These are phyloP conservation scores for Pseudoips prasinana DNA, from an alignment of 2,888 invertebrate species.

Conservation along the genomic window DNA sequence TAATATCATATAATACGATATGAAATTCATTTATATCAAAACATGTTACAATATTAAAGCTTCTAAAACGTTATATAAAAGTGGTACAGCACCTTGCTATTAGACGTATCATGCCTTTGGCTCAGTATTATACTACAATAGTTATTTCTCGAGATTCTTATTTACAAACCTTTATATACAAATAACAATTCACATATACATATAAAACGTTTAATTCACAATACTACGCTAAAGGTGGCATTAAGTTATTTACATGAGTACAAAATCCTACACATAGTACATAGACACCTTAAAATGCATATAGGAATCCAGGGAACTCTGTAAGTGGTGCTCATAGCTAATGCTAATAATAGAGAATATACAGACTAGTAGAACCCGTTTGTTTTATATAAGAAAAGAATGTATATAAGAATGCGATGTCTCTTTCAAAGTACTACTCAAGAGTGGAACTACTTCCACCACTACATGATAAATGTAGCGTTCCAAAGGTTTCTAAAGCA, in stretches of 20 bases:
- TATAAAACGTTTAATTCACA: slow-evolving; percentile 22
- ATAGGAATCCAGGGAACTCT: slow-evolving; percentile 23
- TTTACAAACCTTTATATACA: slow-evolving; percentile 51
- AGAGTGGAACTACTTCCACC: too few relatives aligned
- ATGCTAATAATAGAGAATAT: too few relatives aligned
- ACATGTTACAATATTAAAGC: slow-evolving; percentile 57
- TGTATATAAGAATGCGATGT: too few relatives aligned
- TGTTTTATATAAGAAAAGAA: too few relatives aligned
- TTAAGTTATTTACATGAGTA: slow-evolving; percentile 49
- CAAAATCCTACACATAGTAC: slow-evolving; percentile 20
- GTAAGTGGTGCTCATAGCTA: slow-evolving; percentile 1
- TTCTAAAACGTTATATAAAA: slow-evolving; percentile 58
- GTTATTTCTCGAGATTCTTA: slow-evolving; percentile 56
- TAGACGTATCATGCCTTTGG: slow-evolving; percentile 74
- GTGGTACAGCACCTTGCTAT: slow-evolving; percentile 69
- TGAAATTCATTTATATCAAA: slow-evolving; percentile 55
- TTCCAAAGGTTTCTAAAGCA: too few relatives aligned
- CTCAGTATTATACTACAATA: slow-evolving; percentile 61
- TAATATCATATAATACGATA: slow-evolving; percentile 28
- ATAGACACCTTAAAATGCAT: slow-evolving; percentile 44
- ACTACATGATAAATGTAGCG: too few relatives aligned
- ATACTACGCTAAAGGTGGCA: slow-evolving; percentile 51
- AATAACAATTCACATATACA: slow-evolving; percentile 34
- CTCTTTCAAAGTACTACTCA: too few relatives aligned
- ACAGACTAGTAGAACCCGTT: too few relatives aligned